phyloP scores from a whole-genome alignment of 2,797 vertebrate species.

The Sphenodon punctatus region DNA sequence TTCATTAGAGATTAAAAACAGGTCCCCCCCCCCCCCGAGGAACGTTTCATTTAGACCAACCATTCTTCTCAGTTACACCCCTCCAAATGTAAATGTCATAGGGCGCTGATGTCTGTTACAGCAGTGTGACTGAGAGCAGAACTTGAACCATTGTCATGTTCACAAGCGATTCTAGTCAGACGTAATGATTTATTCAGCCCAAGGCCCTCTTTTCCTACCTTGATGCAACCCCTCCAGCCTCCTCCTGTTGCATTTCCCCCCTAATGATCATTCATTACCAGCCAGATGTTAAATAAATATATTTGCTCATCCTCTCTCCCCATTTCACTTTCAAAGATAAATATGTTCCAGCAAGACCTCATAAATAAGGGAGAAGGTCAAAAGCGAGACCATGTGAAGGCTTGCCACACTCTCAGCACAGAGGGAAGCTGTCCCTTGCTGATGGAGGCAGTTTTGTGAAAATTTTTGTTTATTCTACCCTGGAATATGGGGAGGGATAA shows the following conservation, averaged over 20 bases:
- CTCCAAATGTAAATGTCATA: not conserved
- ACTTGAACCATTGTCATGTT: rapidly evolving
- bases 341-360: not conserved
- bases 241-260: not conserved
- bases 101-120: not conserved
- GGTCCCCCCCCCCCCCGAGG: not conserved
- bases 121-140: not conserved
- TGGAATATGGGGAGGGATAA: not conserved
- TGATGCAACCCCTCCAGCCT: not conserved
- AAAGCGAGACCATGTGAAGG: constrained; percentile 2
- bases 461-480: not conserved
- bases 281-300: constrained; percentile 1
- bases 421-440: not conserved
- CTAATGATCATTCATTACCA: not conserved
- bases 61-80: not conserved
- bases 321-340: constrained; percentile 34
- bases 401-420: not conserved
- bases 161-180: not conserved
- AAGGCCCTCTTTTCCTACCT: not conserved
- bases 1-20: not conserved
- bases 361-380: constrained; percentile 15
- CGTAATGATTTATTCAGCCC: not conserved
- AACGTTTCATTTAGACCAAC: not conserved
- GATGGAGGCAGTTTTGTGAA: not conserved
- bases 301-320: constrained; percentile 26